Evolutionary conservation across 2,888 invertebrate genomes (phyloP).

Genomic region (Sericinus montela): DNA sequence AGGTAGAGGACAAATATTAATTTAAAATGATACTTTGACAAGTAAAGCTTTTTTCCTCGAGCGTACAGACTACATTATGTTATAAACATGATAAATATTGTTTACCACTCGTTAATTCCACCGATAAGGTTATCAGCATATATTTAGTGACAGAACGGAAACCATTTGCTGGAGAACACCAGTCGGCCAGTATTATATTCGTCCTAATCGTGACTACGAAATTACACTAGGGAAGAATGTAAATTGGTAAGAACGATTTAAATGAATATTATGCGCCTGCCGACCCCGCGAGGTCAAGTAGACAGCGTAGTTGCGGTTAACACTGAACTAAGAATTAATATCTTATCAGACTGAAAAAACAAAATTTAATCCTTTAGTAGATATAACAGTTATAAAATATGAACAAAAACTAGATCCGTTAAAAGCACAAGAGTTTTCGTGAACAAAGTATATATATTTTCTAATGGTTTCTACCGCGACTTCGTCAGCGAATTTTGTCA

Average conservation of each 20-base stretch:
- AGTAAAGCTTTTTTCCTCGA: conserved; percentile 30
- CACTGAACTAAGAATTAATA: not conserved
- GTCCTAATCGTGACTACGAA: not conserved
- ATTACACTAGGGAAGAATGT: not conserved
- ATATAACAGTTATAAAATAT: too few relatives aligned
- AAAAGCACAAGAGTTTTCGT: too few relatives aligned
- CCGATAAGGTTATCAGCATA: conserved; percentile 63
- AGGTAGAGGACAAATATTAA: too few relatives aligned
- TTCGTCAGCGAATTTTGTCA: too few relatives aligned
- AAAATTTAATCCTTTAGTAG: too few relatives aligned
- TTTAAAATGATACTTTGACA: too few relatives aligned
- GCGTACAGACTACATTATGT: conserved; percentile 40
- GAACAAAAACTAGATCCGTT: too few relatives aligned
- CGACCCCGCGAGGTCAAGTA: conserved; percentile 6
- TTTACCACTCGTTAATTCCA: conserved; percentile 65
- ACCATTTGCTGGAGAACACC: conserved; percentile 21
- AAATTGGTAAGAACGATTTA: not conserved
- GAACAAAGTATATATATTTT: too few relatives aligned
- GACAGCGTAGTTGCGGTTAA: not conserved
- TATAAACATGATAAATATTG: conserved; percentile 60
- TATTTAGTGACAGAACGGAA: conserved; percentile 21
- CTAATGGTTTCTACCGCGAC: too few relatives aligned
- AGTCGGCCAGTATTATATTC: conserved; percentile 16
- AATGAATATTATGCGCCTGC: not conserved
- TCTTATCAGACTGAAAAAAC: too few relatives aligned